phyloP scores from a whole-genome alignment of 1,140 invertebrate species.

The Aphis craccivora region DNA sequence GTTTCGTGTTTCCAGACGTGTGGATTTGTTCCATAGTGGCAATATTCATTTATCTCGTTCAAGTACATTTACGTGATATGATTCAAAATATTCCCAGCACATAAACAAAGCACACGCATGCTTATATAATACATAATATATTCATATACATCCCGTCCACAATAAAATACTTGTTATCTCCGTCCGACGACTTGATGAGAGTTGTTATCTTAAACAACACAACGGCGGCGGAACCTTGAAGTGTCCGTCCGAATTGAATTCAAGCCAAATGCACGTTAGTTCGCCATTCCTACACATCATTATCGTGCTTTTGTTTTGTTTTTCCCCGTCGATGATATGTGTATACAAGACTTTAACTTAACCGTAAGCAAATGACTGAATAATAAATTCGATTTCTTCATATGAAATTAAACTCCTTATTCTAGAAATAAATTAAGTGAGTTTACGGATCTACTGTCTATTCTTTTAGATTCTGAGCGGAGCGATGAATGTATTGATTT shows the following conservation, averaged over 20 bases:
- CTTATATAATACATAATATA: not conserved
- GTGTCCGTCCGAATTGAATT: not conserved
- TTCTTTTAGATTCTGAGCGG: too few species aligned
- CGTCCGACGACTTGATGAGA: not conserved
- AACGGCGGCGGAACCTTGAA: not conserved
- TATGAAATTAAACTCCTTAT: not conserved
- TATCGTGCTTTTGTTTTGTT: not conserved
- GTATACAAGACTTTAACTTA: not conserved
- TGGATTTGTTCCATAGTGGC: not conserved
- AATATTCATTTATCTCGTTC: slow-evolving; percentile 25
- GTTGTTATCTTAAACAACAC: not conserved
- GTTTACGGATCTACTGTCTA: too few species aligned
- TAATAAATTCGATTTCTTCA: too few species aligned
- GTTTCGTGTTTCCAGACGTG: slow-evolving; percentile 35
- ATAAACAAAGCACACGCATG: not conserved
- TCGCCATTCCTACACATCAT: not conserved
- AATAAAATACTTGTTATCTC: slow-evolving; percentile 6
- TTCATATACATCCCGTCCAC: not conserved
- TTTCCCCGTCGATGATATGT: not conserved
- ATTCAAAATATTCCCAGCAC: not conserved
- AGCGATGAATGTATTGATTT: too few species aligned
- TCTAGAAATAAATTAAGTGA: not conserved
- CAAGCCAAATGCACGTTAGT: not conserved
- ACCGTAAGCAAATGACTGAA: not conserved
- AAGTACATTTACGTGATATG: slow-evolving; percentile 21